Conservation (phyloP, 2,888 invertebrate genomes). For the Salticus scenicus region DNA sequence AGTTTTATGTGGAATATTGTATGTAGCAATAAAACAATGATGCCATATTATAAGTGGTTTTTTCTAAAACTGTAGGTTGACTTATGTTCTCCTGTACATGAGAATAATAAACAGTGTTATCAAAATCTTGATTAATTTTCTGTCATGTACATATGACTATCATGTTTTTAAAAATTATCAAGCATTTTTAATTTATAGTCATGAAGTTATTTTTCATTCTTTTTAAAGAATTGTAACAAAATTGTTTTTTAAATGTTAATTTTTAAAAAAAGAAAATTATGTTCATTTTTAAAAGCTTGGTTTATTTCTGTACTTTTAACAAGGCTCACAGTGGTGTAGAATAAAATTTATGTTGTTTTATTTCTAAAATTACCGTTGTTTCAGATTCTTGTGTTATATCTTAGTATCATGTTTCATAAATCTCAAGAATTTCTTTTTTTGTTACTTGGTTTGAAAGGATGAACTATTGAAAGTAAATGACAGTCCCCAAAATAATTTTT, state of each 20-base stretch:
- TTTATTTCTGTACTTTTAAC: constrained; percentile 6
- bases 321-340: constrained; percentile 15
- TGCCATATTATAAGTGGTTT: constrained; percentile 41
- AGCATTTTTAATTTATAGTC: neutral
- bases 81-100: constrained; percentile 55
- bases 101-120: constrained; percentile 27
- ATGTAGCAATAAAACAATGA: constrained; percentile 64
- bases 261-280: constrained; percentile 5
- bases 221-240: neutral
- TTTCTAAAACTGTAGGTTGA: constrained; percentile 56
- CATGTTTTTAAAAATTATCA: constrained; percentile 6
- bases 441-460: too few species aligned
- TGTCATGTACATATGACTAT: neutral
- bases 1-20: constrained; percentile 54
- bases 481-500: too few species aligned
- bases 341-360: constrained; percentile 4
- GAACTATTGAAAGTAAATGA: too few species aligned
- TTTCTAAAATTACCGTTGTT: neutral
- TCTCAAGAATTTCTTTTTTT: too few species aligned
- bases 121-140: neutral
- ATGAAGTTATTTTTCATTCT: neutral
- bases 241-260: constrained; percentile 10
- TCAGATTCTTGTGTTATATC: neutral
- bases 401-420: too few species aligned
- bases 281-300: neutral